Evolutionary conservation across 1,140 invertebrate genomes (phyloP).

Genomic region (Stratiolaelaps scimitus): DNA sequence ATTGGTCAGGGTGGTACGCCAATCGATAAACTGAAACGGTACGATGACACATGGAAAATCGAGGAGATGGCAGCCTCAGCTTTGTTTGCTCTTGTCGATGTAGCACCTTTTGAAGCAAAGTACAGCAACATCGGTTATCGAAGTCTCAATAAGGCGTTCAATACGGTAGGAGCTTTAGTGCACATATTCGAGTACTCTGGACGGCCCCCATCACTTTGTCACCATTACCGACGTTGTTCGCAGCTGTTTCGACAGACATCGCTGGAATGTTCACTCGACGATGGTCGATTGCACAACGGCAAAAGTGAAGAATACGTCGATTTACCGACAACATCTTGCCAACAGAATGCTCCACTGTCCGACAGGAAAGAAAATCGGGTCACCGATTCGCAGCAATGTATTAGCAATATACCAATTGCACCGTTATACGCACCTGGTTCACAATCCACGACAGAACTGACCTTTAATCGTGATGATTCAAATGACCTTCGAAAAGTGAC

Average conservation of each 20-base stretch:
- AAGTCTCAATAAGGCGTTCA: background rate
- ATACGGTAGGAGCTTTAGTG: background rate
- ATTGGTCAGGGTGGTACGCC: background rate
- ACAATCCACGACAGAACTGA: no score
- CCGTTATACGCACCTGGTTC: no score
- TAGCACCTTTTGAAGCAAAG: background rate
- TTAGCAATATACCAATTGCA: background rate
- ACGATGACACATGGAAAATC: constrained; percentile 3
- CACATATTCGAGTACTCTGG: background rate
- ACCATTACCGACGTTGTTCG: background rate
- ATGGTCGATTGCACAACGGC: no score
- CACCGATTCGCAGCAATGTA: background rate
- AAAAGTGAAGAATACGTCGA: no score
- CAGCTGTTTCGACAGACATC: no score
- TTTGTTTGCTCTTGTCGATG: background rate
- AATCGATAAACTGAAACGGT: background rate
- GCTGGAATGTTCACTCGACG: no score
- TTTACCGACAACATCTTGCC: no score
- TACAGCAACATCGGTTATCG: background rate
- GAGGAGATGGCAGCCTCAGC: background rate
- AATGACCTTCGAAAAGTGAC: no score
- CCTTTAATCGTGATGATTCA: no score
- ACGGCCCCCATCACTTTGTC: background rate
- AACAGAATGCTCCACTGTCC: constrained; percentile 6
- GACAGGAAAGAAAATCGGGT: background rate